Base-by-base conservation (phyloP, 1,140 invertebrate genomes). In the Apis dorsata region DNA sequence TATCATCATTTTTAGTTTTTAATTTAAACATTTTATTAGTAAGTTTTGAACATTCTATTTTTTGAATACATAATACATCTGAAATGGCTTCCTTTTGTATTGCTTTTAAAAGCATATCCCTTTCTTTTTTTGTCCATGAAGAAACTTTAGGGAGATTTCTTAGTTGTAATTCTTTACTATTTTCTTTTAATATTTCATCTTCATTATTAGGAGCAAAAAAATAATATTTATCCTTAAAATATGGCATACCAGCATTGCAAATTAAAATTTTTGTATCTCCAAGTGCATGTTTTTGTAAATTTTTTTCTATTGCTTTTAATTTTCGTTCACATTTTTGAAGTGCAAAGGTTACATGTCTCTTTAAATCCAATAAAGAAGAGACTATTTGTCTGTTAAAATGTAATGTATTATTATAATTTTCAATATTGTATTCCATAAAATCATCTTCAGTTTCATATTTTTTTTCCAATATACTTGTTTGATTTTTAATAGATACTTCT, bases 211-310 rank as follows among this genome's bases (percentile, higher is more conserved):
- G 91, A 4, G 92, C 88, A n/a, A 84, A 84, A 77, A 93, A 94
- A 12, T 84, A 87, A 70, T 92, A 77, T 57, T 82, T 88, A 24
- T 94, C 94, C 82, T 94, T 94, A 62, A 94, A 94, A 81, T 94
- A 94, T 8, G 94, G 94, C 86, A 93, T 93, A 9, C 92, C 93
- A 65, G 92, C 90, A 13, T 84, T 83, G 21, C 68, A 85, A 24
- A 84, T 73, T 28, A 85, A 55, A 10, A 81, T 65, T 75, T 87
- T 89, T 13, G 63, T 24, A 12, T 76, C 28, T 2, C n/a, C 84
- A 69, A 24, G 60, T 44, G 24, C 15, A 53, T 57, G 28, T 0
- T 62, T 80, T 69, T 63, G 55, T 77, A 88, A 62, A 69, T 49
- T 15, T 24, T 44, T 19, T 81, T 86, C 87, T 19, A 92, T 59